Evolutionary conservation across 1,140 invertebrate genomes (phyloP).

Genomic region (Chionoecetes opilio): DNA sequence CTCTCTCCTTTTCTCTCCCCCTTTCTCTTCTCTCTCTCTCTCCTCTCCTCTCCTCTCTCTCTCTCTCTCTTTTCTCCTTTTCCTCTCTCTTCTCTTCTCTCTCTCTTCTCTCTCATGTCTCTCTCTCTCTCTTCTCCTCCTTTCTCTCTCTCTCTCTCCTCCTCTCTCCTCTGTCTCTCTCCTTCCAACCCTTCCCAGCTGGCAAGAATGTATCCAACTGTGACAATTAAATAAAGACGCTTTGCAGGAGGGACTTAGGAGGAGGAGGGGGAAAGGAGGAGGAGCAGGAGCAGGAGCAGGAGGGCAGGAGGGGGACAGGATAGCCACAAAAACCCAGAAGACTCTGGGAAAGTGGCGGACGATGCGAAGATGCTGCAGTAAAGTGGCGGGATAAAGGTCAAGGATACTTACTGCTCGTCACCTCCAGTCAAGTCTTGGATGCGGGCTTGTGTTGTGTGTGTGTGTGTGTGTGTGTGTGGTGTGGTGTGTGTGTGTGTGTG

Average conservation of each 20-base stretch:
- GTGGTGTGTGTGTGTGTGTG: neutral
- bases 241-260: neutral
- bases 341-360: neutral
- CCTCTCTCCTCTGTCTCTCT: neutral
- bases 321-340: neutral
- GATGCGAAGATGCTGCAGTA: neutral
- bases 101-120: too few species aligned
- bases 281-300: neutral
- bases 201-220: conserved; percentile 27
- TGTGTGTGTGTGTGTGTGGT: too few species aligned
- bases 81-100: too few species aligned
- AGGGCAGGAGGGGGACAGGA: neutral
- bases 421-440: neutral
- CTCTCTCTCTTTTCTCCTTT: neutral
- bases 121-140: too few species aligned
- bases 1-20: neutral
- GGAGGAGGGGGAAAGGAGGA: neutral
- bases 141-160: conserved; percentile 58
- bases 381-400: neutral
- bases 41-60: too few species aligned
- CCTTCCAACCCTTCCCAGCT: neutral
- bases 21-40: too few species aligned
- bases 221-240: conserved; percentile 11
- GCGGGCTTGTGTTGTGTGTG: neutral
- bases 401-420: neutral